phyloP scores from a whole-genome alignment of 2,113 vertebrate genomes.

The Equus quagga region DNA sequence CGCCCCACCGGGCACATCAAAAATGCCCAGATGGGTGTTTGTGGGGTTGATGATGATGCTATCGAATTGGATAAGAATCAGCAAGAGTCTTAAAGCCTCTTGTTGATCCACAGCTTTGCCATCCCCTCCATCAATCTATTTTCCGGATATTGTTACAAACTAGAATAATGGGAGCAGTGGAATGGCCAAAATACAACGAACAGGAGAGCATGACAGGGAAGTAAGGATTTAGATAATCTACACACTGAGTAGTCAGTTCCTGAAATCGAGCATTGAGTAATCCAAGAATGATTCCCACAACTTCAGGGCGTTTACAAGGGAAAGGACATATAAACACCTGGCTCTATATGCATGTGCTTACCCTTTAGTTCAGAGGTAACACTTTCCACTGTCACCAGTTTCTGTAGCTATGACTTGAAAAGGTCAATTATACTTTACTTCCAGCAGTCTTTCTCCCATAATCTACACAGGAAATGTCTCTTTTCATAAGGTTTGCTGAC shows the following conservation, averaged over 20 bases:
- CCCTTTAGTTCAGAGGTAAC: not conserved
- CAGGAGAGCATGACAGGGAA: no score
- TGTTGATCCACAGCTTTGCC: not conserved
- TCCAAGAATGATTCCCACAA: not conserved
- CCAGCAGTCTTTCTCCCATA: not conserved
- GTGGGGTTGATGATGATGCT: rapidly evolving
- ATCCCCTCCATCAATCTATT: rapidly evolving
- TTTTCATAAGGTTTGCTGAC: not conserved
- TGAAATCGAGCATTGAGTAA: not conserved
- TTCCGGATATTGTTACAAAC: no score
- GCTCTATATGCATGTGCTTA: rapidly evolving
- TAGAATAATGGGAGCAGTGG: rapidly evolving
- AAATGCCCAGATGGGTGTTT: rapidly evolving
- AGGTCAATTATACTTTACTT: no score
- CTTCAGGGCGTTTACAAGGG: not conserved
- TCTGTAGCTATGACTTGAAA: rapidly evolving
- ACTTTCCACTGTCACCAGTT: rapidly evolving
- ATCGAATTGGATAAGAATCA: rapidly evolving
- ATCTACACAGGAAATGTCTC: not conserved
- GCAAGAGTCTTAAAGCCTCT: not conserved
- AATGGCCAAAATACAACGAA: not conserved
- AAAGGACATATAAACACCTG: not conserved
- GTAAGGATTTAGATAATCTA: not conserved
- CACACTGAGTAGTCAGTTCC: rapidly evolving
- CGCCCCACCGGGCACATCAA: rapidly evolving